Base-by-base conservation (phyloP, 64 coral and sea anemone genomes). In the Trachythela sp. region DNA sequence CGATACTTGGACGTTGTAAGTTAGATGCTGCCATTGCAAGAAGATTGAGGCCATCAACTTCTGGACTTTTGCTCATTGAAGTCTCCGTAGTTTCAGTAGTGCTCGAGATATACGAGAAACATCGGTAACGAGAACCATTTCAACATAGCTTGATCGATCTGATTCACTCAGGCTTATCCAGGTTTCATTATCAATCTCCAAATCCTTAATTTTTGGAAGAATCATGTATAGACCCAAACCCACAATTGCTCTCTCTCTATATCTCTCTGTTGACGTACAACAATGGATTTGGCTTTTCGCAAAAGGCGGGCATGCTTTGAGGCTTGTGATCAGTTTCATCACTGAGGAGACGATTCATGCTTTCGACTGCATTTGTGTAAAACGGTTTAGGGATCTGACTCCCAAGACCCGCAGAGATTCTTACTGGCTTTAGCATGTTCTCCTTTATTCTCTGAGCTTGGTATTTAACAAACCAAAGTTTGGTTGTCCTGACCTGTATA, bases 301-400 rank as follows among this genome's bases (percentile, higher is more conserved):
- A 59, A 54, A 89, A 83, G n/a, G 11, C 36, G 43, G 41, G 39
- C 41, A 89, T 10, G 27, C n/a, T 40, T 48, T 38, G 48, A 50
- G 75, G 67, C 32, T 24, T 89, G 70, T 80, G 40, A 30, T 89
- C 40, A 48, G 43, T 48, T 83, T 90, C 76, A 26, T 58, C 40
- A 34, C 52, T 88, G 17, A 88, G 38, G 38, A 88, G 36, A 36
- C 40, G 39, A 40, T 88, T 88, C 22, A 56, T 45, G 70, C 87
- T 71, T 59, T 88, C 87, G 20, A 70, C 40, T 32, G 35, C 31
- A 68, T 88, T 88, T 15, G 56, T 70, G 35, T 26, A 38, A 29
- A 72, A 88, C 34, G 32, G 30, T 72, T 24, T 27, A 40, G 87
- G 87, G 18, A 7, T 26, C 18, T 29, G 64, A 45, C 14, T 24